Evolutionary conservation across 2,113 vertebrate genomes (phyloP).

Genomic region (Nothocercus nigrocapillus): DNA sequence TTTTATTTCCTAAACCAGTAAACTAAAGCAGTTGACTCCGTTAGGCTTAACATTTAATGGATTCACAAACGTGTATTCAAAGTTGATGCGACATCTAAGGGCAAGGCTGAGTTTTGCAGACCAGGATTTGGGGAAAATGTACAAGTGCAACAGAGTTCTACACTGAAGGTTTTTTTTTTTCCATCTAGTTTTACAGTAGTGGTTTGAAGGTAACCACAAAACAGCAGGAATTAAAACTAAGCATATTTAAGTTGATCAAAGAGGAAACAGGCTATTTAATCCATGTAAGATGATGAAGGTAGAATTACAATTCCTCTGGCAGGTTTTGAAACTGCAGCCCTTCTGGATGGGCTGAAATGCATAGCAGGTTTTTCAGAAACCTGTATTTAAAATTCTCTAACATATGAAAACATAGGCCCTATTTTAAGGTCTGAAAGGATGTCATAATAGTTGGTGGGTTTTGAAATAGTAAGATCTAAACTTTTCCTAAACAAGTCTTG

Average conservation of each 20-base stretch:
- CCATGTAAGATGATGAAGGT: background rate
- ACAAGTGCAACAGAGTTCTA: background rate
- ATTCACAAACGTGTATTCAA: background rate
- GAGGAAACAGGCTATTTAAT: background rate
- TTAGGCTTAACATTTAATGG: background rate
- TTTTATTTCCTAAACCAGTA: background rate
- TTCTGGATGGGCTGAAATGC: background rate
- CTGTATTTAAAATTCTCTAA: background rate
- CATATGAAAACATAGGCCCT: background rate
- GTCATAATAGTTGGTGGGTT: background rate
- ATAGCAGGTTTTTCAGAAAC: background rate
- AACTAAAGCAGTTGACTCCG: background rate
- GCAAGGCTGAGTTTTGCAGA: background rate
- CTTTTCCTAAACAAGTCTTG: background rate
- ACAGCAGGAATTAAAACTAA: background rate
- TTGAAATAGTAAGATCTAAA: background rate
- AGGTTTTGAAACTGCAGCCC: background rate
- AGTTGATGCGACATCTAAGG: background rate
- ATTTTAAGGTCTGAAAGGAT: background rate
- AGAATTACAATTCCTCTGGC: background rate
- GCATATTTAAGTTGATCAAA: background rate
- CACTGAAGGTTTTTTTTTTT: background rate
- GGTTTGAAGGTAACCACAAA: background rate
- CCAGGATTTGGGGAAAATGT: background rate
- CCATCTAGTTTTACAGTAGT: background rate